Conservation (phyloP, 2,113 vertebrate species). For the Cathartes aura region DNA sequence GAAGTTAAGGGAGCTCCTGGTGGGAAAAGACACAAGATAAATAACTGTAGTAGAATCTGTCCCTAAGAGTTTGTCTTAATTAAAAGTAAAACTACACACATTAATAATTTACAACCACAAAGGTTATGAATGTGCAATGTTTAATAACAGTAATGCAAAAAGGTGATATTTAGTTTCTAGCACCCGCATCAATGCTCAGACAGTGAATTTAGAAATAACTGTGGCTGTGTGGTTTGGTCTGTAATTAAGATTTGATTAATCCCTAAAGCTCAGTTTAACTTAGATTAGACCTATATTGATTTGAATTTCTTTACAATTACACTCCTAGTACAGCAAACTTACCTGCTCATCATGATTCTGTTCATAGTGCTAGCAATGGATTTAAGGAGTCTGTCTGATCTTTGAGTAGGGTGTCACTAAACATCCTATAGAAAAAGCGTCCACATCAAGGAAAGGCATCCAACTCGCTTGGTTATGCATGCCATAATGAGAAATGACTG, state of each 20-base stretch:
- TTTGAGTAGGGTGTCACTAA: neutral
- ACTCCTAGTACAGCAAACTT: conserved; percentile 32
- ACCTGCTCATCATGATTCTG: neutral
- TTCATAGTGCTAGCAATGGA: neutral
- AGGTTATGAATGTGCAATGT: conserved; percentile 49
- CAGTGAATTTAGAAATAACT: conserved; percentile 61
- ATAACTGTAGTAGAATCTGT: conserved; percentile 7
- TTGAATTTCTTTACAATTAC: conserved; percentile 62
- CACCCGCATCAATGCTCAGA: conserved; percentile 7
- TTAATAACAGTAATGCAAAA: conserved; percentile 67
- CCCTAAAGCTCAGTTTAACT: conserved; percentile 71
- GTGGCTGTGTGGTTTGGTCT: conserved; percentile 61
- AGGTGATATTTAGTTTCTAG: conserved; percentile 59
- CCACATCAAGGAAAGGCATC: neutral
- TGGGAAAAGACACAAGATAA: neutral
- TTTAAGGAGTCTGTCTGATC: neutral
- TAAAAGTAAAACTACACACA: conserved; percentile 43
- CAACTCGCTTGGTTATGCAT: neutral
- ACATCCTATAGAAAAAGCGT: neutral
- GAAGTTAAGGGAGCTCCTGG: neutral
- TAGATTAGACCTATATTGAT: conserved; percentile 70
- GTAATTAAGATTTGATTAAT: conserved; percentile 77
- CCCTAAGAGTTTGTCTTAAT: conserved; percentile 58
- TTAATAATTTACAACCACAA: conserved; percentile 55
- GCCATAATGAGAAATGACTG: neutral